Percentiles rank a stretch among this genome's conserved stretches.
Conservation (phyloP, 64 coral and sea anemone genomes). For the Orbicella faveolata region DNA sequence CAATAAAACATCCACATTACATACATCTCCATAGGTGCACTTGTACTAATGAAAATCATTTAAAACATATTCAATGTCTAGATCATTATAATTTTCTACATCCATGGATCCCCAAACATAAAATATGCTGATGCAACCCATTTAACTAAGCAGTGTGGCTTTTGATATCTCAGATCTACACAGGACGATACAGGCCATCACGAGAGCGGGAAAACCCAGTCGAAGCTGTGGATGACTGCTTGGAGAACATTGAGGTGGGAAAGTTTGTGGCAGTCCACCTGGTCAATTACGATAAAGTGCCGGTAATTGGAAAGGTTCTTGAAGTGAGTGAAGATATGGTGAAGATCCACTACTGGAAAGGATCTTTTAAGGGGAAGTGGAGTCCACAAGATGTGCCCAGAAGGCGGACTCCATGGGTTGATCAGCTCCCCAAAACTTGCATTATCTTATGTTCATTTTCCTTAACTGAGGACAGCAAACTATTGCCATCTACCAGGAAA, state of each 20-base stretch:
- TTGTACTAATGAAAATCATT: too few relatives aligned
- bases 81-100: too few relatives aligned
- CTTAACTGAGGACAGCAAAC: not conserved
- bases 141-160: not conserved
- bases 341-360: slow-evolving; percentile 63
- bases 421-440: slow-evolving; percentile 41
- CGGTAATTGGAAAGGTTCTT: slow-evolving; percentile 28
- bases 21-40: too few relatives aligned
- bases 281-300: not conserved
- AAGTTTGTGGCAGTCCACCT: slow-evolving; percentile 6
- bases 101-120: too few relatives aligned
- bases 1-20: too few relatives aligned
- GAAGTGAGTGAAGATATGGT: slow-evolving; percentile 26
- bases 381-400: slow-evolving; percentile 13
- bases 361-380: slow-evolving; percentile 46
- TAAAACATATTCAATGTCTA: too few relatives aligned
- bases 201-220: slow-evolving; percentile 32
- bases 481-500: slow-evolving; percentile 4
- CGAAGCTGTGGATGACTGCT: not conserved
- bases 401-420: slow-evolving; percentile 3
- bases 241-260: not conserved
- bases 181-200: slow-evolving; percentile 17
- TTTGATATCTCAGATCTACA: slow-evolving; percentile 53
- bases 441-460: slow-evolving; percentile 19
- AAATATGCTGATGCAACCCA: not conserved